Conservation (phyloP, 2,797 vertebrate species). For the Ispidina picta region DNA sequence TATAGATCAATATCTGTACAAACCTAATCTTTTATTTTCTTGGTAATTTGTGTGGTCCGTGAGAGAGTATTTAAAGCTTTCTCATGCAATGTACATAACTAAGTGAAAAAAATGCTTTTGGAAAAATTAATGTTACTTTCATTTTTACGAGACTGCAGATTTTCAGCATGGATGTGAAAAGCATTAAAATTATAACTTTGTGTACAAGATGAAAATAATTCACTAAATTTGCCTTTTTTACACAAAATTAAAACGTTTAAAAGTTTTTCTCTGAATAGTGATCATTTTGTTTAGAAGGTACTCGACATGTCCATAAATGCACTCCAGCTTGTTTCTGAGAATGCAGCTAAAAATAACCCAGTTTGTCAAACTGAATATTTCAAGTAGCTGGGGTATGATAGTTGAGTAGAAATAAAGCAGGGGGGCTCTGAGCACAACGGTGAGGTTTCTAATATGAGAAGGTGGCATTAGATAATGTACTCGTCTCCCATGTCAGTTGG, state of each 20-base stretch:
- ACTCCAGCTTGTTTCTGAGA: not conserved
- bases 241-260: constrained; percentile 93
- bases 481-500: accelerated
- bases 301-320: accelerated
- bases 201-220: constrained; percentile 88
- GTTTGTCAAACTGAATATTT: not conserved
- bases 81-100: constrained; percentile 88
- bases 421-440: not conserved
- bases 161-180: constrained; percentile 97
- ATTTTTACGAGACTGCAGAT: constrained; percentile 92
- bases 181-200: constrained; percentile 91
- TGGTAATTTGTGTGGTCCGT: constrained; percentile 91
- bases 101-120: constrained; percentile 80
- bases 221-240: constrained; percentile 94
- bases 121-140: constrained; percentile 87
- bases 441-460: not conserved
- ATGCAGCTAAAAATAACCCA: not conserved
- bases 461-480: not conserved
- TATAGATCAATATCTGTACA: constrained; percentile 91
- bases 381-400: accelerated
- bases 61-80: constrained; percentile 88
- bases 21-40: constrained; percentile 93
- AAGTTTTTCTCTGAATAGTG: not conserved
- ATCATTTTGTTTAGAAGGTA: not conserved
- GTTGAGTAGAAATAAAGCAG: not conserved